Conservation (phyloP, 2,888 invertebrate species). For the Graphium colonna region DNA sequence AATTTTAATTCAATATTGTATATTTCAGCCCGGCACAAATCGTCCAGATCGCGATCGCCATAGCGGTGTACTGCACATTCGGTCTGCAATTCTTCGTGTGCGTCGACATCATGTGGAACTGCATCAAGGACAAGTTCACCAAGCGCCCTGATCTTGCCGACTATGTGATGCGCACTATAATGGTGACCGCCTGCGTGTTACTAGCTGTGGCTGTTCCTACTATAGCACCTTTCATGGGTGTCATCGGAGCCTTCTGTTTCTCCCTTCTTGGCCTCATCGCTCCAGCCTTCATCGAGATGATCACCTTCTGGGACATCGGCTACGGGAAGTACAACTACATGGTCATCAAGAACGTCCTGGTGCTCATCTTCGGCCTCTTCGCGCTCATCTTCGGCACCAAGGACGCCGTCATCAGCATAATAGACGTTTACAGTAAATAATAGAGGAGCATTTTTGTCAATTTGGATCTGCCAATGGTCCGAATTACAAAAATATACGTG, state of each 20-base stretch:
- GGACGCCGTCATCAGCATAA: slow-evolving; percentile 53
- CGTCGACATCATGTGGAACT: slow-evolving; percentile 94
- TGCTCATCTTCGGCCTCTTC: slow-evolving; percentile 87
- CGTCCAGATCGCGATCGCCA: slow-evolving; percentile 91
- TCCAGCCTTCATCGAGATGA: slow-evolving; percentile 91
- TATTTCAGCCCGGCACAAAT: slow-evolving; percentile 86
- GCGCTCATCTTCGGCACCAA: slow-evolving; percentile 89
- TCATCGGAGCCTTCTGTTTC: slow-evolving; percentile 96
- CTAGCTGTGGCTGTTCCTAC: slow-evolving; percentile 93
- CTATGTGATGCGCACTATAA: slow-evolving; percentile 85
- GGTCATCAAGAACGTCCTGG: slow-evolving; percentile 88
- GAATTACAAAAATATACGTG: slow-evolving; percentile 14
- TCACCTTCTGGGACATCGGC: slow-evolving; percentile 92
- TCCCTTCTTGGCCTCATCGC: slow-evolving; percentile 94
- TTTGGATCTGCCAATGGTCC: not conserved
- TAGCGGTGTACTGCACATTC: slow-evolving; percentile 96
- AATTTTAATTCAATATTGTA: not conserved
- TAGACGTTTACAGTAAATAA: slow-evolving; percentile 33
- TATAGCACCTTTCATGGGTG: slow-evolving; percentile 92
- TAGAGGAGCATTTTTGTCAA: slow-evolving; percentile 10
- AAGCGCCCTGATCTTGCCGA: slow-evolving; percentile 86
- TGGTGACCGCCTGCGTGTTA: slow-evolving; percentile 84
- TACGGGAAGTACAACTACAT: slow-evolving; percentile 87
- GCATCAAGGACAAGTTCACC: slow-evolving; percentile 85
- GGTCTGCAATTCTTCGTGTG: slow-evolving; percentile 98